phyloP scores from a whole-genome alignment of 2,113 vertebrate species.

The Crotophaga sulcirostris region DNA sequence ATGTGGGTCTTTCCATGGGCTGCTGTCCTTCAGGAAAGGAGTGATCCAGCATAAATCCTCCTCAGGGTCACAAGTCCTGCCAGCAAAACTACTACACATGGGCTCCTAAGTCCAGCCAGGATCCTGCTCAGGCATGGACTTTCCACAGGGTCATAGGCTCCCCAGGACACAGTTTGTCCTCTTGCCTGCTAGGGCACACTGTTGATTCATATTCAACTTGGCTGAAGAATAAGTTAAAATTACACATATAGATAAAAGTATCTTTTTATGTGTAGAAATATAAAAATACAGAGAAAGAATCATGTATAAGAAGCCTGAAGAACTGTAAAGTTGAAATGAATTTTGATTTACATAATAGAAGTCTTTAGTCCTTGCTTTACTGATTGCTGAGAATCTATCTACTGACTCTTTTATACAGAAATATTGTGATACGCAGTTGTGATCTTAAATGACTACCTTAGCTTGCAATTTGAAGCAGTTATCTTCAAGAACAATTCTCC shows the following conservation, averaged over 20 bases:
- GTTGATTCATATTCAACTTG: not conserved
- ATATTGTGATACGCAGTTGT: not conserved
- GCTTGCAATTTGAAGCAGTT: not conserved
- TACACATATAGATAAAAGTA: not conserved
- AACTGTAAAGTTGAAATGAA: not conserved
- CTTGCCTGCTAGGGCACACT: not conserved
- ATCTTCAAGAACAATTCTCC: not conserved
- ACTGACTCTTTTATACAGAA: not conserved
- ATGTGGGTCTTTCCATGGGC: not conserved
- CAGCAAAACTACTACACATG: too few relatives aligned
- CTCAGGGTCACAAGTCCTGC: not conserved
- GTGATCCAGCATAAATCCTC: not conserved
- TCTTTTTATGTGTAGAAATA: not conserved
- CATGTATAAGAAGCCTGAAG: not conserved
- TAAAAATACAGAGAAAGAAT: not conserved
- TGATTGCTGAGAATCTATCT: not conserved
- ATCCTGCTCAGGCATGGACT: fast-evolving
- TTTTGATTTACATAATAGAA: not conserved
- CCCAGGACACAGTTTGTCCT: not conserved
- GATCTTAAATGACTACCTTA: not conserved
- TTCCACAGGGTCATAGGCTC: not conserved
- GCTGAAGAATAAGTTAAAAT: not conserved
- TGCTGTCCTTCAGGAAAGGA: not conserved
- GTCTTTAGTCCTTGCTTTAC: not conserved
- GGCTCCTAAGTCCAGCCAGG: not conserved